A percentile compares a stretch with the other conserved stretches of the same genome.
phyloP scores from a whole-genome alignment of 1,140 invertebrate species.

The Heliconius congener region DNA sequence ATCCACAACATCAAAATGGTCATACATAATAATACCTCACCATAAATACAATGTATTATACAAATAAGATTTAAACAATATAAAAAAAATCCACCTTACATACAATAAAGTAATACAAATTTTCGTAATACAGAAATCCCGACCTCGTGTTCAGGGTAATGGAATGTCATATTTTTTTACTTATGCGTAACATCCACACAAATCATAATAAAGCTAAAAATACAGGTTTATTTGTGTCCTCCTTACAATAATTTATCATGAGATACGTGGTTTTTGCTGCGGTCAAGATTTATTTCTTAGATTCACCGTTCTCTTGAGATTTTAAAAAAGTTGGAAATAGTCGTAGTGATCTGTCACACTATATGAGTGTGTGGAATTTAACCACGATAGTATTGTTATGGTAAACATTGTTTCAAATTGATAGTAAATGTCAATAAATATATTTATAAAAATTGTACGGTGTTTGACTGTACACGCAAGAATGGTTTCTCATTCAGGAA shows the following conservation, averaged over 20 bases:
- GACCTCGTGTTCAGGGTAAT: constrained; percentile 22
- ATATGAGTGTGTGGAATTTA: too few relatives aligned
- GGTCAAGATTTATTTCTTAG: not conserved
- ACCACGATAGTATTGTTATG: too few relatives aligned
- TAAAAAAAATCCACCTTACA: not conserved
- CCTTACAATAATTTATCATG: constrained; percentile 26
- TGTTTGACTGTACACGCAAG: too few relatives aligned
- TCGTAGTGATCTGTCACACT: too few relatives aligned
- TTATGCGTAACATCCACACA: constrained; percentile 28
- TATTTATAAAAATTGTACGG: too few relatives aligned
- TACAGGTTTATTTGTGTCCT: constrained; percentile 27
- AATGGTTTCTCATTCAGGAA: too few relatives aligned
- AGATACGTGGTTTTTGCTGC: not conserved
- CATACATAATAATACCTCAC: not conserved
- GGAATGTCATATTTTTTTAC: constrained; percentile 30
- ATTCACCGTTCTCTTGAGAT: not conserved
- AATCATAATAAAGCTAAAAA: constrained; percentile 39
- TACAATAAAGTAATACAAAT: constrained; percentile 9
- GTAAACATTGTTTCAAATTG: too few relatives aligned
- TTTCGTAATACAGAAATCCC: constrained; percentile 8
- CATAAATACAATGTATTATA: not conserved
- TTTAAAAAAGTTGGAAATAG: not conserved
- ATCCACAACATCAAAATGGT: not conserved
- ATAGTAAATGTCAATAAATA: too few relatives aligned
- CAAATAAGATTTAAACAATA: not conserved